These are phyloP conservation scores for Noctua comes DNA, from an alignment of 2,888 invertebrate species.

Conservation along the genomic window DNA sequence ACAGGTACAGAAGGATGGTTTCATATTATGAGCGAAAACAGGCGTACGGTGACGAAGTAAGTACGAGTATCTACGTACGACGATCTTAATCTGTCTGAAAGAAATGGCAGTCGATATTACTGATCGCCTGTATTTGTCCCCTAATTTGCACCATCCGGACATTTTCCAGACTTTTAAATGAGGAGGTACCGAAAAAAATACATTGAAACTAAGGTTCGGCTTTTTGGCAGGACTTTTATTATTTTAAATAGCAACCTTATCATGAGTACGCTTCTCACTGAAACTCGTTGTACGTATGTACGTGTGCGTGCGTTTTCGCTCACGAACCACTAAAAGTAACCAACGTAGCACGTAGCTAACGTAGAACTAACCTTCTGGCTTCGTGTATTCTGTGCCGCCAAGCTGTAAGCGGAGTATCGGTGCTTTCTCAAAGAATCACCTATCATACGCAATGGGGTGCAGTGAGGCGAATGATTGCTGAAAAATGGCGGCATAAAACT, in stretches of 20 bases:
- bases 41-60: neutral
- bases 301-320: neutral
- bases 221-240: neutral
- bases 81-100: neutral
- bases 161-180: neutral
- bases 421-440: constrained; percentile 62
- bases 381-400: neutral
- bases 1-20: neutral
- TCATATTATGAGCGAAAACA: neutral
- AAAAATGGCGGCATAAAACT: constrained; percentile 79
- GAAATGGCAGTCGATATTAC: neutral
- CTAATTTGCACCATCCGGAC: neutral
- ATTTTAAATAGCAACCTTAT: too few relatives aligned
- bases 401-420: constrained; percentile 35
- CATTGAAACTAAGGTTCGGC: neutral
- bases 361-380: constrained; percentile 12
- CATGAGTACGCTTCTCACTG: neutral
- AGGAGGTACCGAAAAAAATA: neutral
- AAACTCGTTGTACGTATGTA: neutral
- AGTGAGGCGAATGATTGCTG: constrained; percentile 80
- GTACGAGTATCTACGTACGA: neutral
- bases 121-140: neutral
- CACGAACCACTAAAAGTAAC: too few relatives aligned
- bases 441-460: constrained; percentile 79
- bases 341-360: too few relatives aligned